Evolutionary conservation across 2,113 vertebrate species (phyloP).

Genomic region (Thunnus maccoyii): DNA sequence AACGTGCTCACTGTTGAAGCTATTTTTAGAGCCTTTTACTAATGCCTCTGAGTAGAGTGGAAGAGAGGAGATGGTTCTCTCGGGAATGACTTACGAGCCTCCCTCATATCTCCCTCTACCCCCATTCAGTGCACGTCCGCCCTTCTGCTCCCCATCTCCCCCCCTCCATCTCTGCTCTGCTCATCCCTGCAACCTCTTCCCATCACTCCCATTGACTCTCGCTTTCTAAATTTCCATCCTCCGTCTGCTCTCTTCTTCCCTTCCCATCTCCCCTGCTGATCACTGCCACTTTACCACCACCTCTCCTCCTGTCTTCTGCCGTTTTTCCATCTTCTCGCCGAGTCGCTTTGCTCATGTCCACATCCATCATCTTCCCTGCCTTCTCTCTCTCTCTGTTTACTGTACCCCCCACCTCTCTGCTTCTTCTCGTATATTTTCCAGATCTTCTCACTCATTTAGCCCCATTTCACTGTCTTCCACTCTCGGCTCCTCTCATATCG

Average conservation of each 20-base stretch:
- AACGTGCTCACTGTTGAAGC: slow-evolving; percentile 75
- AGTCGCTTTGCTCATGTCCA: slow-evolving; percentile 41
- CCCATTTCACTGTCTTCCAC: slow-evolving; percentile 2
- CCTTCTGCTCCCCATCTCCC: slow-evolving; percentile 35
- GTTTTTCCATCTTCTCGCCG: slow-evolving; percentile 14
- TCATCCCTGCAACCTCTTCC: slow-evolving; percentile 38
- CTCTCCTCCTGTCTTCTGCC: slow-evolving; percentile 4
- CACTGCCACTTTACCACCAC: slow-evolving; percentile 25
- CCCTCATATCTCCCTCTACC: slow-evolving; percentile 58
- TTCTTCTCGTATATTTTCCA: slow-evolving; percentile 27
- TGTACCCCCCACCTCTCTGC: neutral
- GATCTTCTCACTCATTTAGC: slow-evolving; percentile 21
- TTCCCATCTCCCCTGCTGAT: slow-evolving; percentile 15
- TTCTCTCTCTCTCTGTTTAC: slow-evolving; percentile 12
- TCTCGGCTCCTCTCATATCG: slow-evolving; percentile 11
- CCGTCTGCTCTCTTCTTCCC: neutral
- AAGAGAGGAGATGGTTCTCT: slow-evolving; percentile 64
- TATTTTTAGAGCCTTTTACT: slow-evolving; percentile 82
- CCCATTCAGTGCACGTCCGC: slow-evolving; percentile 55
- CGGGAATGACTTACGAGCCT: slow-evolving; percentile 74
- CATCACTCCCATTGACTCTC: slow-evolving; percentile 18
- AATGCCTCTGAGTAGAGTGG: slow-evolving; percentile 67
- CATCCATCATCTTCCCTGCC: slow-evolving; percentile 35
- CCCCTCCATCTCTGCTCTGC: slow-evolving; percentile 6
- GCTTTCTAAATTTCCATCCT: slow-evolving; percentile 48